Evolutionary conservation across 2,888 invertebrate species (phyloP), one percentile per base, ranked within the genome.

Genomic region (Gastracanthus pulcherrimus): DNA sequence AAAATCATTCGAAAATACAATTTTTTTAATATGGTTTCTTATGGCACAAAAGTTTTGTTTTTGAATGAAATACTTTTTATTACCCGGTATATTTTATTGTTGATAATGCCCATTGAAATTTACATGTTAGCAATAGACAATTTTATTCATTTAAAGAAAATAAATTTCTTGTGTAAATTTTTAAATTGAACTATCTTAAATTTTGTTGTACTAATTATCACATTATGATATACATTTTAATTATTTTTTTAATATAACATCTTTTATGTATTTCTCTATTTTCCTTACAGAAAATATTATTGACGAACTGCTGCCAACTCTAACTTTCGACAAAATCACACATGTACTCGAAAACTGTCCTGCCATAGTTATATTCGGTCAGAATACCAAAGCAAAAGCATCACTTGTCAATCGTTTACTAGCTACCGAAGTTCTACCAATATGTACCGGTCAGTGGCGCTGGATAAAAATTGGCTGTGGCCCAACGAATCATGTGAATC

Each of bases 351-450:
- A 92, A 41, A 93, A 94, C 38, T 92, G 93, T n/a, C 95, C 95
- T 0, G 94, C 95, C 11, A 92, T 97, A 70, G 93, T 97, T n/a
- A 91, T 97, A 13, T 92, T 96, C 82, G 97, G 97, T 36, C 95
- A 95, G 85, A 94, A 93, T 76, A 93, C 93, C n/a, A 93, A 94
- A 82, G 95, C 95, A 0, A 94, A 95, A 87, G 95, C 95, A 0
- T 92, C 94, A 9, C 92, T 97, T 76, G 93, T 96, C 19, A 97
- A 97, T 90, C 94, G 94, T 81, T 92, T 97, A 67, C 92, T 97
- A 72, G 95, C 95, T 0, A 92, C 94, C 80, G 91, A 93, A 31
- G 92, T 97, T 81, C 92, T 97, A 81, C 97, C 97, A 55, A 84
- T 93, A 0, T 90, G 92, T 82, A 93, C 94, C 11, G 92, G 93